phyloP scores from a whole-genome alignment of 1,140 invertebrate species.

The Drosophila baimaii region DNA sequence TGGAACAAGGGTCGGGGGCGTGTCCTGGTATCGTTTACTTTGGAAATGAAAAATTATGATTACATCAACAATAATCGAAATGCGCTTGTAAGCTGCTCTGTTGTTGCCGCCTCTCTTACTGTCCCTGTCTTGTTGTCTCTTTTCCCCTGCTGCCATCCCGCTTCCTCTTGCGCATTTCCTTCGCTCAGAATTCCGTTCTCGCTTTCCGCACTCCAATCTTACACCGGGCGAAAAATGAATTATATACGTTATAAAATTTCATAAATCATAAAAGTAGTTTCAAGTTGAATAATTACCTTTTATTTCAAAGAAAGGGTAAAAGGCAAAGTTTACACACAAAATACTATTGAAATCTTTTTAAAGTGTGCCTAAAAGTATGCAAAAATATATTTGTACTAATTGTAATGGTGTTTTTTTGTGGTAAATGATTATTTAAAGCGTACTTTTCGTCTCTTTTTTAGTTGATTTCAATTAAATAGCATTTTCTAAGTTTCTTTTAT shows the following conservation, averaged over 20 bases:
- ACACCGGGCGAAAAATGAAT: not conserved
- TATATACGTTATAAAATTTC: not conserved
- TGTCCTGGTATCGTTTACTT: slow-evolving; percentile 73
- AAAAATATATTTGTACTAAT: too few species aligned
- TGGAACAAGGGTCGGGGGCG: slow-evolving; percentile 8
- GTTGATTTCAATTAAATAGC: not conserved
- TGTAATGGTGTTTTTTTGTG: not conserved
- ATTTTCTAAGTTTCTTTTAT: too few species aligned
- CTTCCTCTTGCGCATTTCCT: slow-evolving; percentile 31
- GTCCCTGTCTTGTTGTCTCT: slow-evolving; percentile 16
- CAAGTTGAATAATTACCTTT: too few species aligned
- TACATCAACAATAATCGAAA: slow-evolving; percentile 83
- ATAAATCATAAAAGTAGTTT: too few species aligned
- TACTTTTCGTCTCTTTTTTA: not conserved
- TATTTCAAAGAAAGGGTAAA: not conserved
- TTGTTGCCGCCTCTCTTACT: slow-evolving; percentile 30
- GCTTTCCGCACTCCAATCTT: slow-evolving; percentile 38
- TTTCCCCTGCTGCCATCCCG: not conserved
- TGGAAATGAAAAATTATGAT: slow-evolving; percentile 83
- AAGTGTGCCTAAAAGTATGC: not conserved
- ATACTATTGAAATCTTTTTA: not conserved
- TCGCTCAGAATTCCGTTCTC: slow-evolving; percentile 28
- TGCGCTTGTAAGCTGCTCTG: slow-evolving; percentile 76
- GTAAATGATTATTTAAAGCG: not conserved
- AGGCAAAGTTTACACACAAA: not conserved